A percentile compares a stretch with the other conserved stretches of the same genome.
phyloP scores from a whole-genome alignment of 2,797 vertebrate species.

The Pseudotriccus pelzelni region DNA sequence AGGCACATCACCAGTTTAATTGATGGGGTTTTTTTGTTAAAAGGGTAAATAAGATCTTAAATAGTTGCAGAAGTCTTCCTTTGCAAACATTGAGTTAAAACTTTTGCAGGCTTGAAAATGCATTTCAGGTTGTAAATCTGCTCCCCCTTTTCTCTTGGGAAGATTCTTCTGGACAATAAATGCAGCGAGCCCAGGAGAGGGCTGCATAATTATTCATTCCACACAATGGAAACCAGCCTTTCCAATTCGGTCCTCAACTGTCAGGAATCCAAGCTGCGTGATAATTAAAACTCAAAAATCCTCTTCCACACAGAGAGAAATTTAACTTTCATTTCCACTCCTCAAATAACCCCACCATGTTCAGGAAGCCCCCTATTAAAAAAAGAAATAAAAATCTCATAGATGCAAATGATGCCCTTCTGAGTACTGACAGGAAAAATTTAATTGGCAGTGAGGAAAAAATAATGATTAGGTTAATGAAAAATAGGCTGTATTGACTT shows the following conservation, averaged over 20 bases:
- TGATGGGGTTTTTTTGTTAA: neutral
- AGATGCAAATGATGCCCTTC: neutral
- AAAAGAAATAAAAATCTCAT: neutral
- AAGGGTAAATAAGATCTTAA: neutral
- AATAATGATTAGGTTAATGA: constrained; percentile 2
- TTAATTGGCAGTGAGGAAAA: neutral
- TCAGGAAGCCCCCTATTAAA: neutral
- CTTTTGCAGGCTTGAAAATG: constrained; percentile 17
- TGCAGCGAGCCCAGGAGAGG: neutral
- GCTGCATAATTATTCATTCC: constrained; percentile 60
- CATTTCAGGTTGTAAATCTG: constrained; percentile 11
- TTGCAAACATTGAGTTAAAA: neutral
- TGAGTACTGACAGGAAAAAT: neutral
- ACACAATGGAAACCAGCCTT: constrained; percentile 57
- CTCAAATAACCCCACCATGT: neutral
- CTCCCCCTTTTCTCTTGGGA: constrained; percentile 35
- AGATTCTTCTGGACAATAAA: constrained; percentile 64
- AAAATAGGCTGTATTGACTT: constrained; percentile 30
- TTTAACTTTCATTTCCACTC: neutral
- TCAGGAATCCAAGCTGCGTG: constrained; percentile 36
- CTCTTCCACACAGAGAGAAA: neutral
- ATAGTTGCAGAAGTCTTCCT: neutral
- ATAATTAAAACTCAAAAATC: constrained; percentile 62
- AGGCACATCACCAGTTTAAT: neutral
- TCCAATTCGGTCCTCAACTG: constrained; percentile 5